Conservation (phyloP, 2,113 vertebrate species). For the Nesoenas mayeri region DNA sequence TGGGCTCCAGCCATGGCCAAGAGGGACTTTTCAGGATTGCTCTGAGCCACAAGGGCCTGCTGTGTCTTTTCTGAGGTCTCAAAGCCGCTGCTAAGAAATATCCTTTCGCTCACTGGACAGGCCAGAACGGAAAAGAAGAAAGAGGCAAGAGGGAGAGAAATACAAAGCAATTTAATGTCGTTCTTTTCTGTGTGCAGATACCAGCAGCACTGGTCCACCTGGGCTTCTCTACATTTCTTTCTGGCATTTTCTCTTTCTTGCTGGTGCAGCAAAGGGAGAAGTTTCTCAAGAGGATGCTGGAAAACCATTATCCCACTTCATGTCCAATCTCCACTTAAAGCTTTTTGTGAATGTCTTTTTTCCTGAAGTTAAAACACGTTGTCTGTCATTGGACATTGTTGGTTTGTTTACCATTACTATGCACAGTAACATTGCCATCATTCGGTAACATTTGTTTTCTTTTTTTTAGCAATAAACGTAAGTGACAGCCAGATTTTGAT, state of each 20-base stretch:
- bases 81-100: neutral
- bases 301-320: neutral
- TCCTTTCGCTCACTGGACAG: neutral
- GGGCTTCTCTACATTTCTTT: neutral
- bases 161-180: neutral
- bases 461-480: neutral
- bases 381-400: neutral
- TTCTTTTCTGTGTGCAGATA: neutral
- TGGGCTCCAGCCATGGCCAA: accelerated
- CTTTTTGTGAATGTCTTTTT: neutral
- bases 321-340: neutral
- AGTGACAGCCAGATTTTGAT: neutral
- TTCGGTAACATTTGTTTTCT: neutral
- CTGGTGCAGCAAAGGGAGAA: neutral
- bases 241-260: neutral
- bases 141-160: neutral
- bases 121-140: neutral
- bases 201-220: neutral
- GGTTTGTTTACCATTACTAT: neutral
- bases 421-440: neutral
- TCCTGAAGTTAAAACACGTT: neutral
- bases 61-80: neutral
- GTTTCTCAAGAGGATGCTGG: neutral
- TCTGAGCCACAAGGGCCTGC: neutral
- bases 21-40: neutral